Conservation (phyloP, 2,113 vertebrate species). For the Rhinopomastus cyanomelas region DNA sequence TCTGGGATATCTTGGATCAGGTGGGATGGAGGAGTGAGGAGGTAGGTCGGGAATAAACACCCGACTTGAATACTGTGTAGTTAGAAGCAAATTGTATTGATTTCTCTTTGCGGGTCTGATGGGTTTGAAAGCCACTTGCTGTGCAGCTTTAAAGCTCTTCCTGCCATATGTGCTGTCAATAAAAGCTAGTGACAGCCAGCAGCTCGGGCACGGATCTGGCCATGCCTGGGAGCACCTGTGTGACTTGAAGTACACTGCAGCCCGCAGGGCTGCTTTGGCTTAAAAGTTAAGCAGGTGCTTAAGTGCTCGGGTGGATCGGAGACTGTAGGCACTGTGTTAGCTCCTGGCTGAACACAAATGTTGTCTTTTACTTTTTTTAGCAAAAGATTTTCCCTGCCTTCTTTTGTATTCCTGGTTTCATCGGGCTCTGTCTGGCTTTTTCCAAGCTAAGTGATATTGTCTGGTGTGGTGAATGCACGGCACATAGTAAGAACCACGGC, state of each 20-base stretch:
- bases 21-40: not conserved
- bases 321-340: fast-evolving
- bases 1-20: not conserved
- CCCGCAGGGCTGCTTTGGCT: not conserved
- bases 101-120: conserved; percentile 22
- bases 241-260: not conserved
- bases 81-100: conserved; percentile 60
- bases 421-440: not conserved
- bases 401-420: not conserved
- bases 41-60: conserved; percentile 15
- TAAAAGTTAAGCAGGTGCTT: conserved; percentile 35
- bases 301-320: not conserved
- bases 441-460: not conserved
- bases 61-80: not conserved
- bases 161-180: conserved; percentile 31
- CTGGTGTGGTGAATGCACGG: not conserved
- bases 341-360: not conserved
- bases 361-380: not conserved
- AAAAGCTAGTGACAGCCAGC: not conserved
- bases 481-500: not conserved
- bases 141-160: conserved; percentile 43
- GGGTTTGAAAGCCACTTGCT: conserved; percentile 52
- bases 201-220: not conserved
- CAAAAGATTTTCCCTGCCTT: not conserved
- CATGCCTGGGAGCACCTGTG: not conserved